Conservation (phyloP, 2,888 invertebrate genomes). For the Leuctra nigra region DNA sequence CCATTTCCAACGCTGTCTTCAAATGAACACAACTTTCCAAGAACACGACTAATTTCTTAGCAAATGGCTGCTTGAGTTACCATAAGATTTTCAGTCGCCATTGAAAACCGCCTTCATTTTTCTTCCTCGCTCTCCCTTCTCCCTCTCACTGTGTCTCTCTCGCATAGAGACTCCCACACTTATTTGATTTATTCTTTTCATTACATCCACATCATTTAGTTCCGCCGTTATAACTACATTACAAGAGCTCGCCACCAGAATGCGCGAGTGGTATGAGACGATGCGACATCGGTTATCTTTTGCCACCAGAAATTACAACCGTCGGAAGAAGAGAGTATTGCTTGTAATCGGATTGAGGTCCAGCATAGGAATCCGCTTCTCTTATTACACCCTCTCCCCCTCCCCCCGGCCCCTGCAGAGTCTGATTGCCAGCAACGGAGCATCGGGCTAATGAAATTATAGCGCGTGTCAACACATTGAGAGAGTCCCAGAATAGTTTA, state of each 20-base stretch:
- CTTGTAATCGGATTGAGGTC: conserved; percentile 8
- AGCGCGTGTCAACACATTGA: conserved; percentile 1
- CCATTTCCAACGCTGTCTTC: too few species aligned
- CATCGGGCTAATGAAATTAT: conserved; percentile 4
- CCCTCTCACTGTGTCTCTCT: too few species aligned
- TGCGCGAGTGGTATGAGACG: too few species aligned
- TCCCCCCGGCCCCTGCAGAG: not conserved
- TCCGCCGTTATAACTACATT: not conserved
- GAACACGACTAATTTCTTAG: too few species aligned
- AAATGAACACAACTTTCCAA: too few species aligned
- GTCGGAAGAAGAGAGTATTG: not conserved
- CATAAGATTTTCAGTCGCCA: too few species aligned
- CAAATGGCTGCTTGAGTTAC: too few species aligned
- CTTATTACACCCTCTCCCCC: not conserved
- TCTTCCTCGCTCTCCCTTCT: too few species aligned
- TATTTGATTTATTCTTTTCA: conserved; percentile 8
- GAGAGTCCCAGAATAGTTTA: not conserved
- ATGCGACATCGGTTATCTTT: not conserved
- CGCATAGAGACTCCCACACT: too few species aligned
- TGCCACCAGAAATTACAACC: not conserved
- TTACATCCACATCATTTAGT: conserved; percentile 9
- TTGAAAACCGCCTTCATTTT: not conserved
- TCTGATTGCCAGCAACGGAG: not conserved
- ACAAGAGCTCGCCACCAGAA: not conserved
- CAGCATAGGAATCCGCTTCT: conserved; percentile 1